These are phyloP conservation scores for Apostichopus japonicus DNA, from an alignment of 35 echinoderm and acorn worm genomes.

Conservation along the genomic window DNA sequence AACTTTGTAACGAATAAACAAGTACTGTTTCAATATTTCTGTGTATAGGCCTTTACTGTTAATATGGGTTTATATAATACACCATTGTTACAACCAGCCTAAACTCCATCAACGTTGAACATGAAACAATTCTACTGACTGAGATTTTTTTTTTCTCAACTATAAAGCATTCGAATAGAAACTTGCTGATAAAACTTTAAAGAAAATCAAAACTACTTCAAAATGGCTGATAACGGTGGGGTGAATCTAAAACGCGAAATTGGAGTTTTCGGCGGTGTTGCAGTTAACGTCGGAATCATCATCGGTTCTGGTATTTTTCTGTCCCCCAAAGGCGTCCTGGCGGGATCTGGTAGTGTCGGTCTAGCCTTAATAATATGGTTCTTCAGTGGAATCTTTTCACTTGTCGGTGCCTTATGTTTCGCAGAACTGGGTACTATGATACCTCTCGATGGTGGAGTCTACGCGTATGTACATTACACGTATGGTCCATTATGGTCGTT, in stretches of 20 bases:
- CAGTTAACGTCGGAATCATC: conserved; percentile 54
- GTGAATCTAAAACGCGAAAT: conserved; percentile 22
- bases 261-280: conserved; percentile 40
- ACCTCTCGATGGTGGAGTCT: conserved; percentile 39
- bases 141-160: too few relatives aligned
- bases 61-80: too few relatives aligned
- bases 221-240: neutral
- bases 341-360: conserved; percentile 30
- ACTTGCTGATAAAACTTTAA: too few relatives aligned
- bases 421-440: conserved; percentile 55
- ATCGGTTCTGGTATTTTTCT: conserved; percentile 66
- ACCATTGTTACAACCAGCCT: too few relatives aligned
- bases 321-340: conserved; percentile 56
- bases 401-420: conserved; percentile 44
- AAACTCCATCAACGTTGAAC: too few relatives aligned
- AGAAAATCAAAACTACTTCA: neutral
- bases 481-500: conserved; percentile 61
- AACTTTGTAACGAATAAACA: too few relatives aligned
- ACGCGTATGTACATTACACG: conserved; percentile 46
- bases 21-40: too few relatives aligned
- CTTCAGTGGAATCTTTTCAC: conserved; percentile 47
- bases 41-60: too few relatives aligned
- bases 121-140: too few relatives aligned
- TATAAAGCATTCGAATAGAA: too few relatives aligned
- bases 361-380: conserved; percentile 58